Base-by-base conservation (phyloP, 1,140 invertebrate genomes). In the Philotrypesis tridentata region DNA sequence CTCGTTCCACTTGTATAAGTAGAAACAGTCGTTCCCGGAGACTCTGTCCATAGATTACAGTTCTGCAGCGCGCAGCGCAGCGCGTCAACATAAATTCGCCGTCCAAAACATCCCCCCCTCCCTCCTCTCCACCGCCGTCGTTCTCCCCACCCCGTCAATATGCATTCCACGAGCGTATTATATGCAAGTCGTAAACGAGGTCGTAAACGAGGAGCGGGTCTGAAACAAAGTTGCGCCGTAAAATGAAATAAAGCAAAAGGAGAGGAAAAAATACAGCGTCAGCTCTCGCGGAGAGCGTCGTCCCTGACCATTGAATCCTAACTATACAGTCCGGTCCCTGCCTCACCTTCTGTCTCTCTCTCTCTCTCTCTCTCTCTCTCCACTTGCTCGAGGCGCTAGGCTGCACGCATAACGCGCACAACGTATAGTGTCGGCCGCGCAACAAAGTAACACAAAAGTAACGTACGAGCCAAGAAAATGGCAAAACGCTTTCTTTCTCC, bases 231-330 rank as follows among this genome's bases (percentile, higher is more conserved):
- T 68, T 31, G 65, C 65, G 65, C 29, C 27, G 25, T 14, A 31
- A 68, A 21, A 31, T 17, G 11, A 25, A 68, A 68, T 29, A 11
- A 21, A 31, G 65, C 65, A 9, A 67, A 25, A 21, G 1, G 63
- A 14, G 12, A 67, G 29, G 12, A 68, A 68, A 29, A 14, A 68
- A 14, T 14, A 17, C 14, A 17, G n/a, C 65, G 27, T 14, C 25
- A 5, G 65, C 7, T 12, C 23, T 9, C n/a, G 21, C 65, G 9
- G n/a, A 31, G 7, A 25, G 21, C 61, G 33, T 61, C 60, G 72
- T 61, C 43, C 72, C 72, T 74, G 72, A 74, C 25, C 72, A 33
- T 74, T 61, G 72, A 74, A 31, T 48, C 48, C 72, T 14, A 7
- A n/a, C n/a, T n/a, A n/a, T n/a, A n/a, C n/a, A n/a, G n/a, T n/a